These are phyloP conservation scores for Coregonus suidteri DNA, from an alignment of 2,797 vertebrate species.

Conservation along the genomic window DNA sequence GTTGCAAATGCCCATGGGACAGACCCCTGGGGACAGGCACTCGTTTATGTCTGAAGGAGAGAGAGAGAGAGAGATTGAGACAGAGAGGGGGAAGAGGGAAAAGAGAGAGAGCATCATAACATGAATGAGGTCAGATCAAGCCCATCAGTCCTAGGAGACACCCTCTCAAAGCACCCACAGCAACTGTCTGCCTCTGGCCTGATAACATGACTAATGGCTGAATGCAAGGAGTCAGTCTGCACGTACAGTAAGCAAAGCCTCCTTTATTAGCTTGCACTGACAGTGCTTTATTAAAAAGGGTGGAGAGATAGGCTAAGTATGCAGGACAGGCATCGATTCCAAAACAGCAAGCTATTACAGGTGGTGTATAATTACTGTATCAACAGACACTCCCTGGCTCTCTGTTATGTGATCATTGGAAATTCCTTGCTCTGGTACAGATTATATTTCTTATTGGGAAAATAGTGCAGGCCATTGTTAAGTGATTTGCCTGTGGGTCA, in stretches of 20 bases:
- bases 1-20: slow-evolving; percentile 67
- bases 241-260: slow-evolving; percentile 51
- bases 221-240: slow-evolving; percentile 34
- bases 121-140: slow-evolving; percentile 33
- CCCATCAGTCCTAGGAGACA: slow-evolving; percentile 29
- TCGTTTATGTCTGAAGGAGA: slow-evolving; percentile 69
- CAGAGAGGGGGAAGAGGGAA: neutral
- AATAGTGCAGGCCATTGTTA: slow-evolving; percentile 62
- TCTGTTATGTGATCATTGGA: slow-evolving; percentile 59
- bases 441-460: slow-evolving; percentile 62
- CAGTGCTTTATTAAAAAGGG: slow-evolving; percentile 78
- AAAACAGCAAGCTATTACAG: slow-evolving; percentile 73
- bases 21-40: slow-evolving; percentile 66
- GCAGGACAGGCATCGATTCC: slow-evolving; percentile 59
- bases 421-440: slow-evolving; percentile 55
- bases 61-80: neutral
- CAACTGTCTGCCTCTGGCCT: slow-evolving; percentile 46
- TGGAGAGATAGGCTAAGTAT: slow-evolving; percentile 70
- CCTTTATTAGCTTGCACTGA: slow-evolving; percentile 71
- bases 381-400: slow-evolving; percentile 69
- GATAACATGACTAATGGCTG: slow-evolving; percentile 27
- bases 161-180: neutral
- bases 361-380: slow-evolving; percentile 70
- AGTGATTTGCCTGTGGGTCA: slow-evolving; percentile 60
- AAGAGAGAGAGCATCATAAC: neutral